Evolutionary conservation across 2,113 vertebrate species (phyloP).

Genomic region (Corydoras maculifer): DNA sequence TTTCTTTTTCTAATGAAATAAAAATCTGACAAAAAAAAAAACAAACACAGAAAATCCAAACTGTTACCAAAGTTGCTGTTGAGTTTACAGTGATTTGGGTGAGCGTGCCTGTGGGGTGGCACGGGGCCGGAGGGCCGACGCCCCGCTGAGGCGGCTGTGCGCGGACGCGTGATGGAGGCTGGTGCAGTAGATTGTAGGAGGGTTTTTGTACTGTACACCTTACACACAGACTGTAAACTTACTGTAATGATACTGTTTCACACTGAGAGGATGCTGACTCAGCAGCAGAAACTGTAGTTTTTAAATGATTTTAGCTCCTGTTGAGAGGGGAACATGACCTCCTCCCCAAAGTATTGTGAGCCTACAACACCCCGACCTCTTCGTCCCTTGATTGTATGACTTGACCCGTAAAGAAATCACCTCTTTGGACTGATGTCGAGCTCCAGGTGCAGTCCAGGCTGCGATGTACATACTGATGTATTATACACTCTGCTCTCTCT

Average conservation of each 20-base stretch:
- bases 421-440: slow-evolving; percentile 99
- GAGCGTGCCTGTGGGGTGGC: slow-evolving; percentile 47
- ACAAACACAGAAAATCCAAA: slow-evolving; percentile 48
- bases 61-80: slow-evolving; percentile 99
- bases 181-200: slow-evolving; percentile 98
- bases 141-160: no score
- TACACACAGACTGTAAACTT: slow-evolving; percentile 86
- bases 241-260: slow-evolving; percentile 97
- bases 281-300: slow-evolving; percentile 98
- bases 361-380: slow-evolving; percentile 99
- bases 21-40: slow-evolving; percentile 55
- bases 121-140: slow-evolving; percentile 10
- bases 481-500: slow-evolving; percentile 81
- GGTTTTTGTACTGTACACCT: slow-evolving; percentile 97
- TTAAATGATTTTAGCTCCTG: slow-evolving; percentile 97
- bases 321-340: slow-evolving; percentile 80
- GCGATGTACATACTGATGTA: slow-evolving; percentile 96
- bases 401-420: slow-evolving; percentile 90
- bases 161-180: slow-evolving; percentile 59
- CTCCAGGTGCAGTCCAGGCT: slow-evolving; percentile 89
- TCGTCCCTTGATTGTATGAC: slow-evolving; percentile 99
- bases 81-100: slow-evolving; percentile 98
- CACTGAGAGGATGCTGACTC: slow-evolving; percentile 88
- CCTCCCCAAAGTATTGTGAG: slow-evolving; percentile 99
- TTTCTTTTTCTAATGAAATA: slow-evolving; percentile 67